Percentiles rank a stretch among this genome's conserved stretches.
phyloP scores from a whole-genome alignment of 1,140 invertebrate species.

The Copidosoma floridanum region DNA sequence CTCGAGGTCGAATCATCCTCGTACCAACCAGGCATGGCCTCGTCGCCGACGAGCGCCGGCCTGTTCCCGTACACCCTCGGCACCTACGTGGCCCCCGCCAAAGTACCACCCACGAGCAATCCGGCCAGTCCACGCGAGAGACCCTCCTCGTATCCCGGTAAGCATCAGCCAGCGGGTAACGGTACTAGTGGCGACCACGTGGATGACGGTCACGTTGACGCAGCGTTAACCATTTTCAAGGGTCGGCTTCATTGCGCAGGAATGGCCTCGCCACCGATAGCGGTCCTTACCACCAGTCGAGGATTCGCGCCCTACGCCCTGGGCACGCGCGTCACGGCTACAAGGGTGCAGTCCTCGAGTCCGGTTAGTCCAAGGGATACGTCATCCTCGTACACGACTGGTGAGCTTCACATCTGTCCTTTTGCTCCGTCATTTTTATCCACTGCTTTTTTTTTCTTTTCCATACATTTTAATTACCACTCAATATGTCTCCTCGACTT shows the following conservation, averaged over 20 bases:
- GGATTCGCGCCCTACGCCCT: conserved; percentile 27
- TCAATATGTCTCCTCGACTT: no score
- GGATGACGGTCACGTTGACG: no score
- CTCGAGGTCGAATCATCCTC: conserved; percentile 31
- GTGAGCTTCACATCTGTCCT: no score
- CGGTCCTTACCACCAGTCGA: conserved; percentile 28
- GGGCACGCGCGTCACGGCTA: conserved; percentile 21
- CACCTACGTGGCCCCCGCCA: conserved; percentile 22
- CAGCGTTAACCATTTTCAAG: no score
- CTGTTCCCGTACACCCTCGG: conserved; percentile 29
- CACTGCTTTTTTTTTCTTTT: no score
- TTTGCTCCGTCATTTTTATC: no score
- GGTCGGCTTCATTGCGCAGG: conserved; percentile 36
- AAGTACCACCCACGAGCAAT: conserved; percentile 27
- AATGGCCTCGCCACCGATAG: conserved; percentile 24
- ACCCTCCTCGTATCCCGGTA: conserved; percentile 37
- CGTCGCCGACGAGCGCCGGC: conserved; percentile 26
- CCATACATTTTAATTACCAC: no score
- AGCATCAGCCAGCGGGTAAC: no score
- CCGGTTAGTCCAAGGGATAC: conserved; percentile 36
- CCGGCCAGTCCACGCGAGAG: conserved; percentile 37
- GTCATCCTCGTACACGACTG: conserved; percentile 34
- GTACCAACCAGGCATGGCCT: conserved; percentile 33
- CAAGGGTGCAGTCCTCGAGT: conserved; percentile 34
- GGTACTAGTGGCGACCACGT: no score